Evolutionary conservation across 2,113 vertebrate species (phyloP).

Genomic region (Lucifuga dentata): DNA sequence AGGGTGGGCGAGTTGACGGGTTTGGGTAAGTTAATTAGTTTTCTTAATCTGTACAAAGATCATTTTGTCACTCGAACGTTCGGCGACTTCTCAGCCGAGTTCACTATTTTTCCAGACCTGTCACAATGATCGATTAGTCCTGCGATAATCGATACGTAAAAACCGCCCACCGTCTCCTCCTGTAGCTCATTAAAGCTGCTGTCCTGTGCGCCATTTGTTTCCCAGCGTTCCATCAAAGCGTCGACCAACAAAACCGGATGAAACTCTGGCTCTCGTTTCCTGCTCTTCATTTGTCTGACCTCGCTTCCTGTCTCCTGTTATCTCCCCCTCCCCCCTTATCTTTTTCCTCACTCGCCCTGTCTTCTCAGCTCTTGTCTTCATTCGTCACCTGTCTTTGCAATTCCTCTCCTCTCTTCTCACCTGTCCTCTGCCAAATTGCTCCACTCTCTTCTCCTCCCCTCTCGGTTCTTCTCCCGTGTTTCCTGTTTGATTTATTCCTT

Average conservation of each 20-base stretch:
- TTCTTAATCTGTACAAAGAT: no score
- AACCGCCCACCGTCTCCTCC: not conserved
- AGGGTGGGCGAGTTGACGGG: no score
- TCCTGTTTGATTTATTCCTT: no score
- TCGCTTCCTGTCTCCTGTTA: slow-evolving; percentile 6
- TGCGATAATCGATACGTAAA: not conserved
- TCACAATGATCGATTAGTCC: slow-evolving; percentile 19
- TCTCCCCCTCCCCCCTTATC: not conserved
- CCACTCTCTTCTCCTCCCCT: slow-evolving; percentile 1
- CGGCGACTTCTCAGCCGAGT: no score
- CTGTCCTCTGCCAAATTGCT: slow-evolving; percentile 16
- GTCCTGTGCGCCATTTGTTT: not conserved
- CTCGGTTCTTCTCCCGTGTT: not conserved
- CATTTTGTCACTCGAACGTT: no score
- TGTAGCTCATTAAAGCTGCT: not conserved
- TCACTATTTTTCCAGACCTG: no score
- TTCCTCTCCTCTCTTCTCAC: slow-evolving; percentile 3
- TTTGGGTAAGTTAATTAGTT: no score
- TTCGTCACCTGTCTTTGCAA: slow-evolving; percentile 30
- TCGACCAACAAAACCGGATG: slow-evolving; percentile 18
- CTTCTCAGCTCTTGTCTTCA: slow-evolving; percentile 30
- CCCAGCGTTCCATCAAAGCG: not conserved
- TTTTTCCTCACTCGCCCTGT: not conserved
- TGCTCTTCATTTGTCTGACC: slow-evolving; percentile 28
- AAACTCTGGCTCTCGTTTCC: slow-evolving; percentile 16